Evolutionary conservation across 2,888 invertebrate species (phyloP).

Genomic region (Lycocerus yunnanus): DNA sequence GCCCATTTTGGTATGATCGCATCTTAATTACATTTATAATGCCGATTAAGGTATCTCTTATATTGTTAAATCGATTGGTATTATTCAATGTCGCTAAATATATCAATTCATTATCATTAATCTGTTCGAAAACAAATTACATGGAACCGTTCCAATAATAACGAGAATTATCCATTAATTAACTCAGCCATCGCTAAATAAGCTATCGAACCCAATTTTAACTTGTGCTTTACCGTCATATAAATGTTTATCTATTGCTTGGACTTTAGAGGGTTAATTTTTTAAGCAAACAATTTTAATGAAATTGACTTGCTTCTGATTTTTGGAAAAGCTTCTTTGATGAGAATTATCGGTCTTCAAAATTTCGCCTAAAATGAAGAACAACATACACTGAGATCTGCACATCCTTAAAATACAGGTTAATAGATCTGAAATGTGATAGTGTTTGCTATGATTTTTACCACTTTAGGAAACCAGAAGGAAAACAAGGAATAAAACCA

Average conservation of each 20-base stretch:
- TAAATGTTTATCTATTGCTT: background rate
- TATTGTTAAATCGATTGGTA: background rate
- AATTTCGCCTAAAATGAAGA: too few relatives aligned
- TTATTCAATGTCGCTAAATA: background rate
- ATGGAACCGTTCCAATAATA: background rate
- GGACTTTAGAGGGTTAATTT: too few relatives aligned
- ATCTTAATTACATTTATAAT: background rate
- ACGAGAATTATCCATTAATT: background rate
- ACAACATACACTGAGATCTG: too few relatives aligned
- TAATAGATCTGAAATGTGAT: too few relatives aligned
- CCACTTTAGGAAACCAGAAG: too few relatives aligned
- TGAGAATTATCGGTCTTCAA: too few relatives aligned
- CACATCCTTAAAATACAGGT: too few relatives aligned
- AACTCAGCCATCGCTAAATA: background rate
- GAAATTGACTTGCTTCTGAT: too few relatives aligned
- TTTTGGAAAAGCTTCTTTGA: too few relatives aligned
- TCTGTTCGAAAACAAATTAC: conserved; percentile 2
- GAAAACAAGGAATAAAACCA: too few relatives aligned
- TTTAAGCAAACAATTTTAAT: too few relatives aligned
- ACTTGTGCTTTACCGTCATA: background rate
- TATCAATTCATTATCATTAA: conserved; percentile 1
- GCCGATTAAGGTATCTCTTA: background rate
- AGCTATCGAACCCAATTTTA: background rate
- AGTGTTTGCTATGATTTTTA: too few relatives aligned
- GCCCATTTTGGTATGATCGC: background rate